A percentile compares a stretch with the other conserved stretches of the same genome.
Conservation (phyloP, 2,113 vertebrate genomes). For the Mormyrus lacerda region DNA sequence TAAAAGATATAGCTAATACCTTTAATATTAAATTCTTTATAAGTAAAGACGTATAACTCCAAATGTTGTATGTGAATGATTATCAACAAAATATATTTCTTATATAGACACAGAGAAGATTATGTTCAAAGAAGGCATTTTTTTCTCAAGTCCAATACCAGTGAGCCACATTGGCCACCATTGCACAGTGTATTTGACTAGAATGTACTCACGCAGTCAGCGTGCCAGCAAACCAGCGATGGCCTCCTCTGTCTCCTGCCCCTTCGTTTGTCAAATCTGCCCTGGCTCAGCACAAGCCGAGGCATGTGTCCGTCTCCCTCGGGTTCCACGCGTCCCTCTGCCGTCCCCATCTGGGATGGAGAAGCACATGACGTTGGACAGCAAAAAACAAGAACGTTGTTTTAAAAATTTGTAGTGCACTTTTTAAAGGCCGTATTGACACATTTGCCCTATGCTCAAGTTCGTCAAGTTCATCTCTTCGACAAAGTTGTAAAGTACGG, state of each 20-base stretch:
- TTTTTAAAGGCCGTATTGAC: background rate
- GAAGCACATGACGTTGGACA: background rate
- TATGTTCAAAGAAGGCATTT: background rate
- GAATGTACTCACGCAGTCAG: background rate
- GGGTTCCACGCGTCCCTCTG: background rate
- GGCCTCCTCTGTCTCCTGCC: background rate
- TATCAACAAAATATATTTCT: background rate
- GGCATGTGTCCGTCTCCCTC: background rate
- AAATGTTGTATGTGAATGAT: background rate
- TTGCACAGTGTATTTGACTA: background rate
- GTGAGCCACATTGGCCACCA: background rate
- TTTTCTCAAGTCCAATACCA: background rate
- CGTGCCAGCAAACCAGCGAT: background rate
- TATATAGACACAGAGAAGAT: background rate
- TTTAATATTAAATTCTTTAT: background rate
- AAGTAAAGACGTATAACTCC: background rate
- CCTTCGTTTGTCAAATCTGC: background rate
- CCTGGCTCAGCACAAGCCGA: background rate
- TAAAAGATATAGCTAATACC: background rate
- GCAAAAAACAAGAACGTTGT: background rate
- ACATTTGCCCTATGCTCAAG: background rate
- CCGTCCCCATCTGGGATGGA: no score
- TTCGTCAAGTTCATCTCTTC: background rate
- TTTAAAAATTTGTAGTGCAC: background rate
- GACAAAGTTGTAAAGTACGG: background rate